phyloP scores from a whole-genome alignment of 1,140 invertebrate genomes.

The Papilio machaon region DNA sequence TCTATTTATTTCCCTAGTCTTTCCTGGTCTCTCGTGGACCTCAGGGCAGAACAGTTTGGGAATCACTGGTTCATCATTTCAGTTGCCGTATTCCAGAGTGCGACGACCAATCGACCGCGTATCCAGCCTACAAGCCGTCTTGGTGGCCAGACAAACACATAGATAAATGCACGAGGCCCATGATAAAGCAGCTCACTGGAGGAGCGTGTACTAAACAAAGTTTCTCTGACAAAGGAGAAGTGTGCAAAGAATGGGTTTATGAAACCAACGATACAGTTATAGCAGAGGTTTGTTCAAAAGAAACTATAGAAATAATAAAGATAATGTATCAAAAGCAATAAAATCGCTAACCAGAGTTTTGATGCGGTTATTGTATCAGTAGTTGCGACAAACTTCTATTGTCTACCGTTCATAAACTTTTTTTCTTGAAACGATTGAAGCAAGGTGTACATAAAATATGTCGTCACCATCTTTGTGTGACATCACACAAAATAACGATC shows the following conservation, averaged over 20 bases:
- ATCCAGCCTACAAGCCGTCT: not conserved
- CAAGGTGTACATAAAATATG: no score
- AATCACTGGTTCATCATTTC: slow-evolving; percentile 13
- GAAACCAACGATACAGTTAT: slow-evolving; percentile 64
- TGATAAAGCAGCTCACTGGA: not conserved
- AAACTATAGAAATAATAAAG: not conserved
- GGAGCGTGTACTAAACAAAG: slow-evolving; percentile 52
- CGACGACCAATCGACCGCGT: slow-evolving; percentile 42
- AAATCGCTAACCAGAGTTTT: not conserved
- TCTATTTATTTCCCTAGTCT: no score
- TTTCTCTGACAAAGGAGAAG: slow-evolving; percentile 50
- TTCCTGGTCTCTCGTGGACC: no score
- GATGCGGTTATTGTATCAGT: not conserved
- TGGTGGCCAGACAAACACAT: slow-evolving; percentile 17
- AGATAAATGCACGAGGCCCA: slow-evolving; percentile 18
- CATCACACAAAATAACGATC: no score
- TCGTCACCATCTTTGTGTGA: no score
- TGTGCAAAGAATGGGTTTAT: slow-evolving; percentile 65
- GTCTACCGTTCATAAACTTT: not conserved
- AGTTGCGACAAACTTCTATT: not conserved
- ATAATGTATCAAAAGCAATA: not conserved
- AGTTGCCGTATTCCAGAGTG: slow-evolving; percentile 62
- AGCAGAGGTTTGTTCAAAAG: slow-evolving; percentile 54
- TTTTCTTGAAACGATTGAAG: no score
- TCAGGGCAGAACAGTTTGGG: not conserved